Percentiles rank a stretch among this genome's conserved stretches.
phyloP scores from a whole-genome alignment of 1,140 invertebrate genomes.

The Atta colombica region DNA sequence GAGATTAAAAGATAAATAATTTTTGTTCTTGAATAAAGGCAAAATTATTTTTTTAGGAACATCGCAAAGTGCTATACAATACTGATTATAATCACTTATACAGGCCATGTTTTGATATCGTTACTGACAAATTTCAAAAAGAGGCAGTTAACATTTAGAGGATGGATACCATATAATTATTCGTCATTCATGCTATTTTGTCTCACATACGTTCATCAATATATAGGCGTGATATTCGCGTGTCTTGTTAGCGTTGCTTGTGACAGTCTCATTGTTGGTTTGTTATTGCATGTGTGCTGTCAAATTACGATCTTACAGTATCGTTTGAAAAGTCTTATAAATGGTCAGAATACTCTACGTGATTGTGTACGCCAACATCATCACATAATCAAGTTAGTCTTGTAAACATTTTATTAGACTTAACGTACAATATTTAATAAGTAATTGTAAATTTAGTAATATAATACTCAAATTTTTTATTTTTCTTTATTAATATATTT shows the following conservation, averaged over 20 bases:
- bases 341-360: background rate
- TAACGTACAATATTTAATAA: constrained; percentile 14
- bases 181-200: background rate
- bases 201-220: constrained; percentile 53
- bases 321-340: constrained; percentile 36
- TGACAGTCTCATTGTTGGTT: constrained; percentile 56
- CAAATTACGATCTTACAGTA: constrained; percentile 63
- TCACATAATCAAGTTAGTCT: constrained; percentile 43
- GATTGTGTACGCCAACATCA: constrained; percentile 17
- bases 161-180: constrained; percentile 71
- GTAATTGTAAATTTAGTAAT: background rate
- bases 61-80: constrained; percentile 43
- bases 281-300: constrained; percentile 58
- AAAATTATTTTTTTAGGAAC: background rate
- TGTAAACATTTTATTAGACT: background rate
- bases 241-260: constrained; percentile 22
- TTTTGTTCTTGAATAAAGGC: background rate
- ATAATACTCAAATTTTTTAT: too few relatives aligned
- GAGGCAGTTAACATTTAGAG: constrained; percentile 62
- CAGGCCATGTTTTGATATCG: constrained; percentile 58
- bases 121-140: constrained; percentile 57
- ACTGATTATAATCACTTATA: constrained; percentile 51
- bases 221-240: background rate
- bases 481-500: too few relatives aligned
- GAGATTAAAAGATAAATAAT: background rate